Conservation (phyloP, 35 echinoderm and acorn worm genomes). For the Eucidaris tribuloides region DNA sequence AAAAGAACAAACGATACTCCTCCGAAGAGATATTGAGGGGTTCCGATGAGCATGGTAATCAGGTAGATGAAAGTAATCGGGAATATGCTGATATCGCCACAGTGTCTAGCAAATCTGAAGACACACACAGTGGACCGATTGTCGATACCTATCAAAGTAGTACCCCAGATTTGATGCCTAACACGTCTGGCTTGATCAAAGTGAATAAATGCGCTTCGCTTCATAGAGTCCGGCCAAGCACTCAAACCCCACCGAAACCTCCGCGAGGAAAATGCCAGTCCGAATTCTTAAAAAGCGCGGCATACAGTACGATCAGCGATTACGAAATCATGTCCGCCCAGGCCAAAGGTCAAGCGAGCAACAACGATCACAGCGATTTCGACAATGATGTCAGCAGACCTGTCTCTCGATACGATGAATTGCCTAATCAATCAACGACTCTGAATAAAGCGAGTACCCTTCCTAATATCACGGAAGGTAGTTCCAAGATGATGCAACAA, state of each 20-base stretch:
- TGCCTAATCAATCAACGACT: no score
- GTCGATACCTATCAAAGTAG: background rate
- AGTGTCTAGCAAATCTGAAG: background rate
- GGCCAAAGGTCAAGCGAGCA: background rate
- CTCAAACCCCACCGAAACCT: background rate
- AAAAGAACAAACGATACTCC: background rate
- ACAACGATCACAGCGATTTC: background rate
- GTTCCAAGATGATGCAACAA: no score
- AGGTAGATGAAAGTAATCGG: background rate
- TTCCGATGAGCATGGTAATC: background rate
- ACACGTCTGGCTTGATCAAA: background rate
- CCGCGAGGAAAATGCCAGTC: constrained; percentile 12
- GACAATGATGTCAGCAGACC: no score
- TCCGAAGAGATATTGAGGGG: background rate
- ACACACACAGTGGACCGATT: no score
- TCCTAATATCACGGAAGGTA: no score
- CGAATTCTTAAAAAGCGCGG: background rate
- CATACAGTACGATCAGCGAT: constrained; percentile 9
- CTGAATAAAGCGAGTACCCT: no score
- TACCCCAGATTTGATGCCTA: background rate
- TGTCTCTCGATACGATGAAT: no score
- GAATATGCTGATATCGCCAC: background rate
- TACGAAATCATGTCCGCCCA: constrained; percentile 19
- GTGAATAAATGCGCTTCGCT: background rate
- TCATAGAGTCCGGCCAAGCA: background rate